A percentile compares a stretch with the other conserved stretches of the same genome.
These are phyloP conservation scores for Procambarus virginalis DNA, from an alignment of 1,140 invertebrate species.

Conservation along the genomic window DNA sequence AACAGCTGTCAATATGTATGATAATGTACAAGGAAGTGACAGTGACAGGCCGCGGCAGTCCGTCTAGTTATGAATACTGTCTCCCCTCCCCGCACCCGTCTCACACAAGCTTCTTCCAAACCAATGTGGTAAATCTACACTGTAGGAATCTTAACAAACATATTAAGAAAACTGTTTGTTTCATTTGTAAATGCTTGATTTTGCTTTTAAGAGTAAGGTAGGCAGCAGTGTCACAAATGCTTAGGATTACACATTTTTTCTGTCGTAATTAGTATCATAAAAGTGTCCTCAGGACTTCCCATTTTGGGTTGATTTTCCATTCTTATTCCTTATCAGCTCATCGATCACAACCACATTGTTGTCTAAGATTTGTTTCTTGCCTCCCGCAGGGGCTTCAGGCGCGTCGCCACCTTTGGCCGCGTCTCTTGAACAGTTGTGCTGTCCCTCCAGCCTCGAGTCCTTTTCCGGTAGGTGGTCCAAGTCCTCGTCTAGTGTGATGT, in stretches of 20 bases:
- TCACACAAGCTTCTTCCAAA: not conserved
- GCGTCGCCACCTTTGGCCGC: not conserved
- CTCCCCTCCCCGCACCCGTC: not conserved
- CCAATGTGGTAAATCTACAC: not conserved
- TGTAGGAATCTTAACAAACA: not conserved
- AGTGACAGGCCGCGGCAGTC: not conserved
- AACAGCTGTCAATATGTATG: not conserved
- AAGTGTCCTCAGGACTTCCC: conserved; percentile 49
- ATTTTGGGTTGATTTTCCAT: conserved; percentile 23
- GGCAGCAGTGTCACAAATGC: not conserved
- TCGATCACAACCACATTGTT: conserved; percentile 61
- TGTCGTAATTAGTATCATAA: conserved; percentile 25
- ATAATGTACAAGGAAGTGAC: not conserved
- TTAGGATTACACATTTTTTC: conserved; percentile 37
- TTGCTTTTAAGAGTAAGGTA: not conserved
- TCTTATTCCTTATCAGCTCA: conserved; percentile 51
- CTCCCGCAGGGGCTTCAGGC: not conserved
- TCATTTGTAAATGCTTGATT: not conserved
- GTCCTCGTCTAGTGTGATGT: conserved; percentile 71
- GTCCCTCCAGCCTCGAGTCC: conserved; percentile 23
- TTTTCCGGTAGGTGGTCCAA: conserved; percentile 67
- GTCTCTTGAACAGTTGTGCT: not conserved
- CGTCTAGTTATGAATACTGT: not conserved
- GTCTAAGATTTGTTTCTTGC: conserved; percentile 9
- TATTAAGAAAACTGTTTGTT: not conserved